Conservation (phyloP, 2,888 invertebrate species). For the Pterobdella sp. region DNA sequence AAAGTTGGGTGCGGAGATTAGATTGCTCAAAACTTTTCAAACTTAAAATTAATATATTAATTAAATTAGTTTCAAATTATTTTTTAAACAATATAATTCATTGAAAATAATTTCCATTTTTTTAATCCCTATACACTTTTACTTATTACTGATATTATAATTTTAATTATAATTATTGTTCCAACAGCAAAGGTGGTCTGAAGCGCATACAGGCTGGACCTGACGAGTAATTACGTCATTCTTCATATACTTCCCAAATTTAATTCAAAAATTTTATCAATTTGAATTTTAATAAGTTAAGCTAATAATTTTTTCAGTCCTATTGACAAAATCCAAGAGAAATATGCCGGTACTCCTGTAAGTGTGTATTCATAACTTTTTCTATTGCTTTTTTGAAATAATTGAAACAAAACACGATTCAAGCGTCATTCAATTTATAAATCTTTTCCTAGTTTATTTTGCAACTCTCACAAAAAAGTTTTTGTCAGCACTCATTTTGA, state of each 20-base stretch:
- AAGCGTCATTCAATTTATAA: no score
- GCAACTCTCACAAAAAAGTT: no score
- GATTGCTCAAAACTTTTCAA: neutral
- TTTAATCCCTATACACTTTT: no score
- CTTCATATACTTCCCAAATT: neutral
- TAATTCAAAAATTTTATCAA: neutral
- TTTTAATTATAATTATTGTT: neutral
- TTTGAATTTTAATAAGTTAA: neutral
- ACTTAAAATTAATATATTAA: constrained; percentile 1
- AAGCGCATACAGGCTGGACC: constrained; percentile 29
- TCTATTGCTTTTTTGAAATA: no score
- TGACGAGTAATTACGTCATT: constrained; percentile 26
- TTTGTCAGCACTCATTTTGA: no score
- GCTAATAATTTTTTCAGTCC: constrained; percentile 13
- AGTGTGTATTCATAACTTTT: constrained; percentile 37
- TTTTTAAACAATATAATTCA: no score
- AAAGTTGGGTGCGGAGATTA: constrained; percentile 67
- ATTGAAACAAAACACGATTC: no score
- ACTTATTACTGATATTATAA: no score
- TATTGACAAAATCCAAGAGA: constrained; percentile 46
- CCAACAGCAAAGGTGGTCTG: constrained; percentile 28
- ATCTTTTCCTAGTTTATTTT: no score
- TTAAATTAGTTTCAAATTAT: neutral
- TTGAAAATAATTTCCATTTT: no score
- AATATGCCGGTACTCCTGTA: constrained; percentile 48